phyloP scores from a whole-genome alignment of 2,113 vertebrate genomes.

The Tympanuchus pallidicinctus region DNA sequence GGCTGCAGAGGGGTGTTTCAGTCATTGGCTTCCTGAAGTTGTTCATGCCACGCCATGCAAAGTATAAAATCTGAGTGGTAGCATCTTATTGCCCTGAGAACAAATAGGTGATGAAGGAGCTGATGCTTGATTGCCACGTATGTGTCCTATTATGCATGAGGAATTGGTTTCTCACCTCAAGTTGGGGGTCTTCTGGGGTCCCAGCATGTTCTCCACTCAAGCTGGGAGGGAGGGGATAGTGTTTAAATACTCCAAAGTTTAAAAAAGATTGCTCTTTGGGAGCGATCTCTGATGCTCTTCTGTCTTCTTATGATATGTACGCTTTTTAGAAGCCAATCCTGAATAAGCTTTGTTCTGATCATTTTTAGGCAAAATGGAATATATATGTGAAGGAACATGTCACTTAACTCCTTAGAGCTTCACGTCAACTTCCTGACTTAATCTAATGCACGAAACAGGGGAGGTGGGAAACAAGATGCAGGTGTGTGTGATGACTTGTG shows the following conservation, averaged over 20 bases:
- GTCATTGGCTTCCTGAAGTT: background rate
- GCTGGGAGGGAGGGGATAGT: background rate
- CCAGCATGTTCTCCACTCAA: background rate
- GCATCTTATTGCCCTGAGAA: background rate
- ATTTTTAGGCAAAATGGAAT: background rate
- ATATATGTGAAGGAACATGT: accelerated
- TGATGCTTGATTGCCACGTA: background rate
- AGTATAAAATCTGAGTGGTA: background rate
- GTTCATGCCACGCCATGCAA: background rate
- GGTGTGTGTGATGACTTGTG: background rate
- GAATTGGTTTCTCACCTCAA: background rate
- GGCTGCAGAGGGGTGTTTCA: background rate
- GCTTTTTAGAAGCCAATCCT: background rate
- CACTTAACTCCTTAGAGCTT: background rate
- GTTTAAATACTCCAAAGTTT: background rate
- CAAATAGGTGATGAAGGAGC: background rate
- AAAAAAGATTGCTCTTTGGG: background rate
- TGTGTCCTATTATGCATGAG: background rate
- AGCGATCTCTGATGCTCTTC: background rate
- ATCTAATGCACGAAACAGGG: background rate
- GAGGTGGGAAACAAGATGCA: background rate
- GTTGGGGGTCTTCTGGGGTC: background rate
- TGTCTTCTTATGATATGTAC: background rate
- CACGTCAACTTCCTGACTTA: background rate
- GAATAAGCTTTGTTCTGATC: background rate